Percentiles rank a stretch among this genome's conserved stretches.
phyloP scores from a whole-genome alignment of 2,797 vertebrate species.

The Melanotaenia trifasciata region DNA sequence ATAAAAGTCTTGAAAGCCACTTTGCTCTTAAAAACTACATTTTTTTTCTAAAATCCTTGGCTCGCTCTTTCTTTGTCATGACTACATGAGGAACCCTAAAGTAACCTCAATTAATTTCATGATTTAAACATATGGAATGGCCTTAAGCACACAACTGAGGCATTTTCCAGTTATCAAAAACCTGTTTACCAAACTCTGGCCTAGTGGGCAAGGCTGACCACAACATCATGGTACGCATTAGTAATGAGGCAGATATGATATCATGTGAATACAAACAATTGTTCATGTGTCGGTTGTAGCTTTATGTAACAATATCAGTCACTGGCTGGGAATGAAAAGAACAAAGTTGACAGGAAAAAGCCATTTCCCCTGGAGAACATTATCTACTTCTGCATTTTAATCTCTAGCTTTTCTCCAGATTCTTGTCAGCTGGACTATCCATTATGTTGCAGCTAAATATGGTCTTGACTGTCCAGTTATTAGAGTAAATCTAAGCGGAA shows the following conservation, averaged over 20 bases:
- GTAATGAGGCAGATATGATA: background rate
- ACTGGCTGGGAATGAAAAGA: constrained; percentile 15
- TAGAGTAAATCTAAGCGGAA: constrained; percentile 68
- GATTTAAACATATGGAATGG: too few species aligned
- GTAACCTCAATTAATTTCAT: background rate
- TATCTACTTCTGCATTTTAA: constrained; percentile 48
- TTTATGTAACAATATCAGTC: constrained; percentile 27
- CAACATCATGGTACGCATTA: background rate
- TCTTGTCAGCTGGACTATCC: constrained; percentile 37
- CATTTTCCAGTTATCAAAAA: too few species aligned
- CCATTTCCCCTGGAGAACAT: background rate
- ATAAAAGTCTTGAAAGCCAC: too few species aligned
- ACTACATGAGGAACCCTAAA: background rate
- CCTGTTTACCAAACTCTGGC: background rate
- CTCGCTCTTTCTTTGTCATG: background rate
- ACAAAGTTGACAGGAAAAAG: constrained; percentile 16
- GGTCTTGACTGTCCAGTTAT: constrained; percentile 71
- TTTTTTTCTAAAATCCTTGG: background rate
- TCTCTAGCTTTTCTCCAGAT: constrained; percentile 23
- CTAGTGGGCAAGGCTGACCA: background rate
- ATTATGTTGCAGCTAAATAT: constrained; percentile 70
- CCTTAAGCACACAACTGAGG: too few species aligned
- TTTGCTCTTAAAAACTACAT: too few species aligned
- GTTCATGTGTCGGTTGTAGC: constrained; percentile 8
- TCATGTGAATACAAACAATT: background rate